Evolutionary conservation across 2,797 vertebrate genomes (phyloP).

Genomic region (Crocidura indochinensis): DNA sequence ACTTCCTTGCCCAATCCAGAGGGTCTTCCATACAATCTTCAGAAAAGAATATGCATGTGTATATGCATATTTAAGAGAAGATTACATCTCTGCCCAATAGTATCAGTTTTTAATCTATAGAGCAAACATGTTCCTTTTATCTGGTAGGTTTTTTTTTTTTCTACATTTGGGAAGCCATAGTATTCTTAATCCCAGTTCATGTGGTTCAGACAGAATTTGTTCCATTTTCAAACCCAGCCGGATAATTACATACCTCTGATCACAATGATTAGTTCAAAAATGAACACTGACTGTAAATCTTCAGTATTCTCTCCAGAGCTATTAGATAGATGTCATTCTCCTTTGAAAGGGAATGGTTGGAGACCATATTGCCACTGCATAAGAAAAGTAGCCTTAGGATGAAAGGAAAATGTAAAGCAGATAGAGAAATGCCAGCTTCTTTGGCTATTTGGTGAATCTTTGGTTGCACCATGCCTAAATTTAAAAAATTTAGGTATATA

Average conservation of each 20-base stretch:
- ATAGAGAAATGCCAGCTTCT: neutral
- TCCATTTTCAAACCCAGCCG: neutral
- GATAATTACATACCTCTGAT: neutral
- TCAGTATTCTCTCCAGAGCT: neutral
- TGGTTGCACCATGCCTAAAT: neutral
- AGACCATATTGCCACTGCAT: neutral
- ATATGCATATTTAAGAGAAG: neutral
- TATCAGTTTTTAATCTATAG: neutral
- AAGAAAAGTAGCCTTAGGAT: neutral
- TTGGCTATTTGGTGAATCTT: neutral
- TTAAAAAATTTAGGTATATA: conserved; percentile 1
- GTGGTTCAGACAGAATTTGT: neutral
- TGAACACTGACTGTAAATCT: neutral
- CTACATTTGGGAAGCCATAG: neutral
- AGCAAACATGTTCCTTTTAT: neutral
- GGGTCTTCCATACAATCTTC: neutral
- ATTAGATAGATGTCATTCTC: neutral
- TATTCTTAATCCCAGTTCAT: neutral
- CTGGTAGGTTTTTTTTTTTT: neutral
- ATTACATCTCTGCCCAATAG: neutral
- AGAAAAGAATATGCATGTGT: no score
- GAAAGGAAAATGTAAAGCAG: neutral
- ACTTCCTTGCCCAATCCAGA: neutral
- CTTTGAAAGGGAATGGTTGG: neutral
- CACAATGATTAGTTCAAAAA: neutral